A percentile compares a stretch with the other conserved stretches of the same genome.
phyloP scores from a whole-genome alignment of 2,888 invertebrate species.

The Eupithecia inturbata region DNA sequence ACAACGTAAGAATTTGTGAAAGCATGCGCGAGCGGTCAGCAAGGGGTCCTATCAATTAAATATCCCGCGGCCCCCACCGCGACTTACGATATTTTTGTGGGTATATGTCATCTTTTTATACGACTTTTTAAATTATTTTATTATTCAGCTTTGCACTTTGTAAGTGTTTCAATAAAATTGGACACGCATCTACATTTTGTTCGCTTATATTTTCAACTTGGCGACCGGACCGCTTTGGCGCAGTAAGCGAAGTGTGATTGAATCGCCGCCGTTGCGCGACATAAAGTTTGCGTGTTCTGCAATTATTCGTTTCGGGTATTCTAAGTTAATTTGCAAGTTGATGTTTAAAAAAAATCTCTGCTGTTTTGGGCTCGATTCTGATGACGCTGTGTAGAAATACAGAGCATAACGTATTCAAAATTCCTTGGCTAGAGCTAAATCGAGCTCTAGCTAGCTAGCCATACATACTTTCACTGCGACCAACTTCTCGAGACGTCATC shows the following conservation, averaged over 20 bases:
- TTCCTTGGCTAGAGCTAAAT: no score
- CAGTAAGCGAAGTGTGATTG: background rate
- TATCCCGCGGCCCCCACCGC: conserved; percentile 42
- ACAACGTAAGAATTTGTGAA: conserved; percentile 30
- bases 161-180: conserved; percentile 36
- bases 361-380: no score
- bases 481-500: no score
- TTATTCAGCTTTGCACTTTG: conserved; percentile 36
- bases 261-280: background rate
- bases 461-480: no score
- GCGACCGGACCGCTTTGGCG: background rate
- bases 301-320: no score
- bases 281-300: background rate
- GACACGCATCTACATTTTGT: background rate
- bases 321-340: no score
- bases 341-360: no score
- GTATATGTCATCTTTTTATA: conserved; percentile 39
- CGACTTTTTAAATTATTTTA: conserved; percentile 35
- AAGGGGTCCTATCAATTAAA: conserved; percentile 43
- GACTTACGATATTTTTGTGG: conserved; percentile 41
- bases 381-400: no score
- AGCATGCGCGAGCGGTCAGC: conserved; percentile 32
- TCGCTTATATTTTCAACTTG: background rate
- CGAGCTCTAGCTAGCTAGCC: no score
- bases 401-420: no score